Conservation (phyloP, 1,140 invertebrate genomes). For the Aporrectodea caliginosa region DNA sequence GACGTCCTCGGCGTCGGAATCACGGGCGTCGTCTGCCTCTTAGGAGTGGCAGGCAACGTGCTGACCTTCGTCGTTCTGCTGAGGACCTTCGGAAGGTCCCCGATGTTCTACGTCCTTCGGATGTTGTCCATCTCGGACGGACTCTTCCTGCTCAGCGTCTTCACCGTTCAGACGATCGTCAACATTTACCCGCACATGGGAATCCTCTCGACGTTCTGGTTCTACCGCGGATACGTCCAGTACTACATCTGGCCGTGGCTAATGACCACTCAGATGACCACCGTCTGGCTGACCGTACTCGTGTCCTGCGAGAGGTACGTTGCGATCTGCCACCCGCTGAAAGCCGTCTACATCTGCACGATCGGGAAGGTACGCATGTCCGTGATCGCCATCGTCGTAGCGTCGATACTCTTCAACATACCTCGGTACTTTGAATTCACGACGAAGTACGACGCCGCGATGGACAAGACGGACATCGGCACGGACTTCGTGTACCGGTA, state of each 20-base stretch:
- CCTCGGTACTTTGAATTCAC: constrained; percentile 35
- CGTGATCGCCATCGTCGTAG: constrained; percentile 9
- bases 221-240: constrained; percentile 28
- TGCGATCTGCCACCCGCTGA: constrained; percentile 29
- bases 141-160: constrained; percentile 30
- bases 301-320: constrained; percentile 46
- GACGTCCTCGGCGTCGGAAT: constrained; percentile 36
- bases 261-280: constrained; percentile 50
- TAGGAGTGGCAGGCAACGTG: constrained; percentile 45
- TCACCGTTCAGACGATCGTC: constrained; percentile 23
- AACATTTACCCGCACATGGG: constrained; percentile 20
- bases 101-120: constrained; percentile 49
- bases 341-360: constrained; percentile 15
- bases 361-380: constrained; percentile 11
- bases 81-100: constrained; percentile 47
- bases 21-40: constrained; percentile 28
- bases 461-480: constrained; percentile 19
- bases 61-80: constrained; percentile 51
- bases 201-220: neutral
- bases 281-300: constrained; percentile 52
- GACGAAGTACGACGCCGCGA: neutral
- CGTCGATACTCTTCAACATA: constrained; percentile 25
- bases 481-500: constrained; percentile 29
- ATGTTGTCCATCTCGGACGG: constrained; percentile 48
- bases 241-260: constrained; percentile 37